phyloP scores from a whole-genome alignment of 2,797 vertebrate genomes.

The Smutsia temminckii region DNA sequence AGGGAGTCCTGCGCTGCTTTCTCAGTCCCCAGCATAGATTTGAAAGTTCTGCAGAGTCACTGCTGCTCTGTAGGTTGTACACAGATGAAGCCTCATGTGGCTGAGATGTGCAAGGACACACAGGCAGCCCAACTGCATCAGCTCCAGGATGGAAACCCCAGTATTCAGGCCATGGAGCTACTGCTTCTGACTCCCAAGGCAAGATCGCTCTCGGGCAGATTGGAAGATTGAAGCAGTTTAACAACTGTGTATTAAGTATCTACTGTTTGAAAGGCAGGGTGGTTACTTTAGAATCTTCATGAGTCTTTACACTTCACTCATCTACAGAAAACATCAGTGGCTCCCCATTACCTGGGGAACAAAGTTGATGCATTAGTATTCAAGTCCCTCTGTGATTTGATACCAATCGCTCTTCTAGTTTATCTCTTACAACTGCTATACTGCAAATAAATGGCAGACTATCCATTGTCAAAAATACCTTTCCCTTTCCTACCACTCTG shows the following conservation, averaged over 20 bases:
- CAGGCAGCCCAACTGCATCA: too few species aligned
- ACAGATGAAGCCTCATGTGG: neutral
- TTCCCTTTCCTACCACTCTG: neutral
- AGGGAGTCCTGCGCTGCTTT: neutral
- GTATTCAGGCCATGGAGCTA: neutral
- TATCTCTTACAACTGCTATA: neutral
- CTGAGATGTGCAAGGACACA: neutral
- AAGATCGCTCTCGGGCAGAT: neutral
- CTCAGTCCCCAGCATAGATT: neutral
- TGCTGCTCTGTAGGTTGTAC: neutral
- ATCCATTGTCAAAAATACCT: neutral
- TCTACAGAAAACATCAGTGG: neutral
- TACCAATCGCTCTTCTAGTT: neutral
- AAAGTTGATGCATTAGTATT: neutral
- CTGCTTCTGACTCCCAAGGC: rapidly evolving
- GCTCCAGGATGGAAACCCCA: neutral
- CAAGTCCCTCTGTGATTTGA: neutral
- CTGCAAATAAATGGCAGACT: neutral
- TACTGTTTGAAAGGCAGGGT: neutral
- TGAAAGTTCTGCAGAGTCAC: neutral
- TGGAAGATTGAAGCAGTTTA: neutral
- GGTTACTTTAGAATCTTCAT: neutral
- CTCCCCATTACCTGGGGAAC: neutral
- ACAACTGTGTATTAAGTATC: neutral
- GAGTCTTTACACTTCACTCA: neutral